Conservation (phyloP, 2,113 vertebrate species). For the Bettongia penicillata region DNA sequence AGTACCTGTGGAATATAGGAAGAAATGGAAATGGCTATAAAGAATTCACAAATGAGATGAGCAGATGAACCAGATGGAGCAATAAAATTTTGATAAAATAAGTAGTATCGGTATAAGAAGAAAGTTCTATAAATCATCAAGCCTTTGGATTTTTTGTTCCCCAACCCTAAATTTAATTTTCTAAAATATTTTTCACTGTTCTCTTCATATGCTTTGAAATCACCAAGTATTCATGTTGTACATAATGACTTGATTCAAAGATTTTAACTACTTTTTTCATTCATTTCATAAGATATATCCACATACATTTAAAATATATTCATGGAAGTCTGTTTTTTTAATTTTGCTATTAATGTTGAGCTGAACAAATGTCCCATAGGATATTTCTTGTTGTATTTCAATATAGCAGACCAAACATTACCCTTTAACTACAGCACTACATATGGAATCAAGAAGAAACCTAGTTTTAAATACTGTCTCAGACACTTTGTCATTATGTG, state of each 20-base stretch:
- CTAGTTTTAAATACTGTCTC: neutral
- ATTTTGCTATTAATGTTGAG: neutral
- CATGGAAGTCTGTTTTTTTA: neutral
- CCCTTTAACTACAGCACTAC: neutral
- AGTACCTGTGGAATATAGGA: neutral
- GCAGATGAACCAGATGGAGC: neutral
- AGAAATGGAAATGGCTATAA: neutral
- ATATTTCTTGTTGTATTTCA: neutral
- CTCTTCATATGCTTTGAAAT: neutral
- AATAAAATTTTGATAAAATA: neutral
- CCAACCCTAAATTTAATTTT: neutral
- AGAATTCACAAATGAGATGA: neutral
- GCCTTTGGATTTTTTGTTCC: neutral
- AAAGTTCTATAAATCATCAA: neutral
- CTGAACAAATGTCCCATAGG: neutral
- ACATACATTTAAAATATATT: neutral
- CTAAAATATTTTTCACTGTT: no score
- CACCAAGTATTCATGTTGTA: neutral
- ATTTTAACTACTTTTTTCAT: neutral
- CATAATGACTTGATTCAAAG: neutral
- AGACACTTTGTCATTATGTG: neutral
- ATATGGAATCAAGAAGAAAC: neutral
- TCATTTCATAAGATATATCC: neutral
- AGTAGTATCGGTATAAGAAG: neutral
- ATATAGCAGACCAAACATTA: neutral